Evolutionary conservation across 2,797 vertebrate genomes (phyloP).

Genomic region (Cyprinodon diabolis): DNA sequence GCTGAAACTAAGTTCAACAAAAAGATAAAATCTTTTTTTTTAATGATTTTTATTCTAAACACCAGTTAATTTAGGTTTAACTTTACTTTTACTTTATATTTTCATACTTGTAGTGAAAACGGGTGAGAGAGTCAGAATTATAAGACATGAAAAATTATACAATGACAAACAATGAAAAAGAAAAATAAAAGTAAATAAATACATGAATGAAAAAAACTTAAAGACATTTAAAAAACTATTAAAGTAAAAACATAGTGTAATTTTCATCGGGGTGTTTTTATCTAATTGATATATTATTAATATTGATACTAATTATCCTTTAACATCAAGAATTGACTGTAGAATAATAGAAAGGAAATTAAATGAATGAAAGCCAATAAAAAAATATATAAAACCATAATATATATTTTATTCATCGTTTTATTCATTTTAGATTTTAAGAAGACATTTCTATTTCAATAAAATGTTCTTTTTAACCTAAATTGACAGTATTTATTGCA

Average conservation of each 20-base stretch:
- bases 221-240: too few relatives aligned
- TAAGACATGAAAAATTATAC: neutral
- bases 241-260: neutral
- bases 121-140: too few relatives aligned
- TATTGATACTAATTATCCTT: neutral
- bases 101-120: neutral
- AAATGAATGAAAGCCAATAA: neutral
- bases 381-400: neutral
- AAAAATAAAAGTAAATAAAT: neutral
- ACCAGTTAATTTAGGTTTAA: too few relatives aligned
- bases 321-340: neutral
- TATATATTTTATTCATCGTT: neutral
- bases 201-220: too few relatives aligned
- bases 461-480: neutral
- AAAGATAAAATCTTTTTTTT: neutral
- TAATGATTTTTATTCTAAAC: neutral
- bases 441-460: neutral
- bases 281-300: neutral
- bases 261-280: neutral
- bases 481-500: neutral
- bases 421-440: neutral
- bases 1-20: neutral
- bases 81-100: neutral
- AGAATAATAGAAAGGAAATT: neutral
- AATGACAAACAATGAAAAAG: neutral